Conservation (phyloP, 2,888 invertebrate species). For the Mayetiola destructor region DNA sequence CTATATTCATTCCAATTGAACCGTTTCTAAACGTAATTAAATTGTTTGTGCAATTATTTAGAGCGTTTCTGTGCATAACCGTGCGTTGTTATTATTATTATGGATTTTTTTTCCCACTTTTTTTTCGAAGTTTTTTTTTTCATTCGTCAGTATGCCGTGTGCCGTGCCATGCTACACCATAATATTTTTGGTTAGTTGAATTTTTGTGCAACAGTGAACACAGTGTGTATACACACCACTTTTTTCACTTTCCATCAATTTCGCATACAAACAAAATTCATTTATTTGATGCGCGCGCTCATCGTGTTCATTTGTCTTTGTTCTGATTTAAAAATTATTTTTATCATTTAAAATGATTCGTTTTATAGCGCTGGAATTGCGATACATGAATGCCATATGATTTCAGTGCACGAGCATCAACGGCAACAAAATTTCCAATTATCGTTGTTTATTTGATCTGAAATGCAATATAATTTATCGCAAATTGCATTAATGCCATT, state of each 20-base stretch:
- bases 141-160: too few relatives aligned
- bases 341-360: not conserved
- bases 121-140: too few relatives aligned
- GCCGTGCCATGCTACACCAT: too few relatives aligned
- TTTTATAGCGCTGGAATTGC: too few relatives aligned
- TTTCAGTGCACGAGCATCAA: too few relatives aligned
- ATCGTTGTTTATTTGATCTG: slow-evolving; percentile 11
- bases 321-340: not conserved
- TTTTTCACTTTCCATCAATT: slow-evolving; percentile 9
- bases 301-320: not conserved
- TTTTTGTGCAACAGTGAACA: not conserved
- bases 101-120: too few relatives aligned
- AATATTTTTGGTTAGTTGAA: too few relatives aligned
- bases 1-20: slow-evolving; percentile 12
- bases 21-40: slow-evolving; percentile 11
- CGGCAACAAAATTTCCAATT: too few relatives aligned
- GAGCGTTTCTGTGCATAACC: not conserved
- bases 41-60: slow-evolving; percentile 7
- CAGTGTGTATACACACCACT: not conserved
- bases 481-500: slow-evolving; percentile 9
- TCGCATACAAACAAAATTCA: not conserved
- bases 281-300: not conserved
- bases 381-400: too few relatives aligned
- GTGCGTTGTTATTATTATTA: not conserved
- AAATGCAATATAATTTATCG: slow-evolving; percentile 1